Conservation (phyloP, 2,888 invertebrate genomes). For the Andricus curvator region DNA sequence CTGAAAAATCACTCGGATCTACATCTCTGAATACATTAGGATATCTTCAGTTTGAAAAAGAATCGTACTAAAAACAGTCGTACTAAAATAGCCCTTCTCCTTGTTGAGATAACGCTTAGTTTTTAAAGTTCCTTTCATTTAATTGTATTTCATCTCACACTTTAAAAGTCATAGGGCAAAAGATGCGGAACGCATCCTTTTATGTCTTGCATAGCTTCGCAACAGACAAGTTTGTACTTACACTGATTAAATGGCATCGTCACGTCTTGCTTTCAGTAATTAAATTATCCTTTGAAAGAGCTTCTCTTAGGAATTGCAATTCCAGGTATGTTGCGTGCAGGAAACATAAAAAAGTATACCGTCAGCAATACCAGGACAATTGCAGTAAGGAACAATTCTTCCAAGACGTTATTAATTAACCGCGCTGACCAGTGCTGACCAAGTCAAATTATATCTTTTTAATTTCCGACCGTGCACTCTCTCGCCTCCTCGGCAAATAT, state of each 20-base stretch:
- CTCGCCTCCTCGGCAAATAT: slow-evolving; percentile 63
- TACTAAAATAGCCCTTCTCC: too few relatives aligned
- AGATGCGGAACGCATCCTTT: not conserved
- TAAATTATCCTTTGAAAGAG: slow-evolving; percentile 37
- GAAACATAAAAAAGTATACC: slow-evolving; percentile 18
- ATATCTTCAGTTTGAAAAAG: not conserved
- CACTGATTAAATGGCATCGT: slow-evolving; percentile 24
- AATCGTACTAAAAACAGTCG: not conserved
- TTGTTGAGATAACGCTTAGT: too few relatives aligned
- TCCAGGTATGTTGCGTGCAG: slow-evolving; percentile 26
- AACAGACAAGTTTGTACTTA: slow-evolving; percentile 14
- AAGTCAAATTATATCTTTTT: slow-evolving; percentile 38
- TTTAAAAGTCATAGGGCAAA: not conserved
- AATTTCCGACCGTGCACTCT: slow-evolving; percentile 38
- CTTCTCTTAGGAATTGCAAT: not conserved
- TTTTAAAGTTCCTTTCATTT: too few relatives aligned
- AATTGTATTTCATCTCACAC: too few relatives aligned
- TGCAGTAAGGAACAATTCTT: slow-evolving; percentile 13
- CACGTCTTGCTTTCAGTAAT: slow-evolving; percentile 30
- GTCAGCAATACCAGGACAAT: slow-evolving; percentile 8
- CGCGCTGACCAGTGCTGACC: slow-evolving; percentile 31
- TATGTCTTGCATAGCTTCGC: not conserved
- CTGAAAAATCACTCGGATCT: slow-evolving; percentile 20
- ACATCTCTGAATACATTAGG: slow-evolving; percentile 9
- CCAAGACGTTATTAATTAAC: slow-evolving; percentile 32